Evolutionary conservation across 2,888 invertebrate genomes (phyloP), one percentile per base, ranked within the genome.

Genomic region (Kuschelorhynchus macadamiae): DNA sequence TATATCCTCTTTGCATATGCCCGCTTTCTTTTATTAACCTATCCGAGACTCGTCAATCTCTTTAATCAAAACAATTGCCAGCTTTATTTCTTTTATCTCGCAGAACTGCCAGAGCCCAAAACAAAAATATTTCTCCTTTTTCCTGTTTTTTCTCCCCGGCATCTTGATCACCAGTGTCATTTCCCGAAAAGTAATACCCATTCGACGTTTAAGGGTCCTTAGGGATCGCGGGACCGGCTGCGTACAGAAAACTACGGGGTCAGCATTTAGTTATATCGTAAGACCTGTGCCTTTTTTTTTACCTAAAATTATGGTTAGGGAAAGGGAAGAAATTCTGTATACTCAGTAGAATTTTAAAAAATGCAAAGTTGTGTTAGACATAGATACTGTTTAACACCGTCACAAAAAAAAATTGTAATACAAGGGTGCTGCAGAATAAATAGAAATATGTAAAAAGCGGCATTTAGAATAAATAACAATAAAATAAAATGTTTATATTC

Each of bases 181-280:
- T 56, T 56, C 49, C 55, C 11, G 49, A 20, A 64, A 64, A 47
- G 56, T 56, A 64, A 56, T 64, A 55, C 47, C 56, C 64, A 64
- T 64, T 56, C 56, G 18, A 47, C 49, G 44, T 64, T 64, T 56
- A 64, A 47, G 49, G 49, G 64, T 30, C 64, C 64, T 64, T 64
- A 49, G 64, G 64, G 64, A 64, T 17, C 8, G 18, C 42, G n/a
- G 30, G 42, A 44, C 53, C 21, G 14, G 42, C 18, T 39, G 41
- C 61, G 42, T 61, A 25, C 50, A 12, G 14, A 46, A 30, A 53
- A 42, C 25, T 21, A 20, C 33, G 39, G 41, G 56, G 56, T 55
- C 53, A 62, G 47, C 62, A 17, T 53, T 46, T 53, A 44, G 33
- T 25, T 50, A 50, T 50, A 20, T 18, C 50, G 20, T 20, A n/a